These are phyloP conservation scores for Agelastica alni DNA, from an alignment of 2,888 invertebrate genomes.

Conservation along the genomic window DNA sequence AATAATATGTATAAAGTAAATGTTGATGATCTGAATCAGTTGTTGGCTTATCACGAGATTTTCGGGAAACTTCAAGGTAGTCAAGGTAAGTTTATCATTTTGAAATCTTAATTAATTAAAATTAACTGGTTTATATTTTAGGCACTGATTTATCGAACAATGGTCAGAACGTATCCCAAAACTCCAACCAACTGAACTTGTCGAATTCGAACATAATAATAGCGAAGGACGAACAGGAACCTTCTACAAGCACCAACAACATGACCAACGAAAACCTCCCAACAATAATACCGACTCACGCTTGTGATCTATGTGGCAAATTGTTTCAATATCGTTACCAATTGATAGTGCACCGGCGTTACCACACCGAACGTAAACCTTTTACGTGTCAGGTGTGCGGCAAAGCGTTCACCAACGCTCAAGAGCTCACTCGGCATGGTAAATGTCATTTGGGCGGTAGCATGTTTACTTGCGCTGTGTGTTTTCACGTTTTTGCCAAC, in stretches of 20 bases:
- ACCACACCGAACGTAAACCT: conserved; percentile 84
- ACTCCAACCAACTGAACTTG: conserved; percentile 32
- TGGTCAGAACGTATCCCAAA: conserved; percentile 34
- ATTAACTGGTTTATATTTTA: conserved; percentile 18
- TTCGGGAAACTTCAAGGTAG: conserved; percentile 71
- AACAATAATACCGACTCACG: conserved; percentile 66
- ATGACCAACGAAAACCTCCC: conserved; percentile 49
- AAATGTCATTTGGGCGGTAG: conserved; percentile 82
- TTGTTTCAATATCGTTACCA: conserved; percentile 87
- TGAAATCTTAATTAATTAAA: background rate
- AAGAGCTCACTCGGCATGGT: conserved; percentile 79
- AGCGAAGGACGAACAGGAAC: conserved; percentile 58
- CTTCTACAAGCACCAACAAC: conserved; percentile 63
- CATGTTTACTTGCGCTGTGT: conserved; percentile 74
- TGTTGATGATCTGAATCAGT: conserved; percentile 82
- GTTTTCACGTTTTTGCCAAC: conserved; percentile 76
- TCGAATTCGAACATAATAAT: conserved; percentile 41
- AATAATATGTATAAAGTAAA: conserved; percentile 77
- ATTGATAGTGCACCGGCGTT: conserved; percentile 81
- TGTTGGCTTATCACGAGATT: conserved; percentile 85
- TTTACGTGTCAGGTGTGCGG: conserved; percentile 81
- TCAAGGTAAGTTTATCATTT: conserved; percentile 39
- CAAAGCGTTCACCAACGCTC: conserved; percentile 78
- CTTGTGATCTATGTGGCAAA: conserved; percentile 84
- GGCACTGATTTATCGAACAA: conserved; percentile 34